Base-by-base conservation (phyloP, 2,797 vertebrate genomes). In the Valencia hispanica region DNA sequence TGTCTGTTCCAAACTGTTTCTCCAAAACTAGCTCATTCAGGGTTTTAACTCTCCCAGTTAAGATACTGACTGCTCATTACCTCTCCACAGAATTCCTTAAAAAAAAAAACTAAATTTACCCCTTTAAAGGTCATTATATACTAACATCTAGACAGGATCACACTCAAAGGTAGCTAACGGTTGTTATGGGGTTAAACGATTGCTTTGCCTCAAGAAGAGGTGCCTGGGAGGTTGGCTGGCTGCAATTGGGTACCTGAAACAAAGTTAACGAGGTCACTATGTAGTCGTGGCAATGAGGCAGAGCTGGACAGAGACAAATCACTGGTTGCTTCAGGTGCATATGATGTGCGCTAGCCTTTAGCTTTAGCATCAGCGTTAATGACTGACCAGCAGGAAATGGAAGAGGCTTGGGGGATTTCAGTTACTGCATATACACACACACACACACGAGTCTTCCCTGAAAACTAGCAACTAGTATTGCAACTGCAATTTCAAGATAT, bases 181-280 rank as follows among this genome's bases (percentile, higher is more conserved):
- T 95, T 94, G 92, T 92, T 82, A 45, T 76, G 89, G 89, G 84
- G 91, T 91, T 90, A 90, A 89, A 89, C 17, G 83, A 92, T 92
- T 89, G 87, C 87, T 88, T 84, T 1, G 84, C 85, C 89, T 90
- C 86, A 61, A 76, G 68, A 82, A 75, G 87, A 88, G 88, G 90
- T 79, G 84, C 84, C 75, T 80, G 79, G 34, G 91, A 94, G 94
- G 93, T 83, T 88, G 91, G 91, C 91, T 94, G 92, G 94, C 93
- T 94, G 88, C 91, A 87, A 83, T 85, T 85, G 91, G 90, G 91
- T 94, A 95, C 94, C 94, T 95, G 93, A 95, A 93, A 93, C 86
- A 74, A 87, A 79, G 82, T 92, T 86, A 89, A 87, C 88, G 94
- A 95, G 95, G 93, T 95, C 92, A 92, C 92, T 90, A 91, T 78